Base-by-base conservation (phyloP, 2,888 invertebrate genomes). In the Dione juno region DNA sequence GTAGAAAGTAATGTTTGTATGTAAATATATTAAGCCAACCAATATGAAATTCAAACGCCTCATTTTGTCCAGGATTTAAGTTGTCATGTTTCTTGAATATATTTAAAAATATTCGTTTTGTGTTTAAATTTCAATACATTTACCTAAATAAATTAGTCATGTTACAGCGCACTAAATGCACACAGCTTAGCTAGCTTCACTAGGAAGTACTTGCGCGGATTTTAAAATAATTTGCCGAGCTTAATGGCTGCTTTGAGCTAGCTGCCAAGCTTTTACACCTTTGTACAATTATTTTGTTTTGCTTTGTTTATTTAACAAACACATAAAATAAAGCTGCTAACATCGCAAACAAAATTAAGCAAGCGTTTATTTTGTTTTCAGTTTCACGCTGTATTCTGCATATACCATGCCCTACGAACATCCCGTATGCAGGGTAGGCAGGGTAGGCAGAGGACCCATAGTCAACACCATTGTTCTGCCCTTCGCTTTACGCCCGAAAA, bases 181-280 rank as follows among this genome's bases (percentile, higher is more conserved):
- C 10, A 50, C 19, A 10, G 37, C 50, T 14, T 16, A 16, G 19
- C 45, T 16, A 16, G 19, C 45, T 10, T 37, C 16, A 40, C 50
- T 10, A 45, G 35, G 37, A 64, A 64, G 19, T 50, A 16, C 16
- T 21, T 37, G 52, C 13, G 37, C 13, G 16, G 40, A 52, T 64
- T 64, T 40, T 69, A 54, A 69, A 69, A 61, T 70, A 63, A 66
- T 73, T 73, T 66, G 45, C 35, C 67, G 65, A 67, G 67, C 57
- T 63, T 74, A 74, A 71, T 74, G 71, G 74, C 67, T 48, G 69
- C 69, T 66, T 50, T 54, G 61, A 69, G 68, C 63, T 52, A n/a
- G n/a, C n/a, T n/a, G 63, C 68, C 70, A 72, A 67, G 67, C 70
- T 53, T 57, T 61, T 61, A 65, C 72, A 70, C 66, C 64, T 70